These are phyloP conservation scores for Graphium colonna DNA, from an alignment of 2,888 invertebrate species.

Conservation along the genomic window DNA sequence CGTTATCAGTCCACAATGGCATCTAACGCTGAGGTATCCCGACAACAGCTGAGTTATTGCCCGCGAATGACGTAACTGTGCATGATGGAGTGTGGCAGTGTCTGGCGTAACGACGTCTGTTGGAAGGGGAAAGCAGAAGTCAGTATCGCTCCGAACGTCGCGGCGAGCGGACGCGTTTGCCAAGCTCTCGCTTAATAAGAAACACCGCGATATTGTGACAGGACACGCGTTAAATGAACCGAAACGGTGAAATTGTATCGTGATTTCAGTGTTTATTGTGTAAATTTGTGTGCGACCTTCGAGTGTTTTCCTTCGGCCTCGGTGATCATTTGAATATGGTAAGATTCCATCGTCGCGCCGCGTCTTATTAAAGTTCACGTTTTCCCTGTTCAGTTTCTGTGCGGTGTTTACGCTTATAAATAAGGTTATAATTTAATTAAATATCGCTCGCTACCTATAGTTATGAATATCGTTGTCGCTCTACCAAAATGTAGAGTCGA, in stretches of 20 bases:
- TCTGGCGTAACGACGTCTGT: constrained; percentile 18
- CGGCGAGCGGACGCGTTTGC: background rate
- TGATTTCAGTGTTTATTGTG: no score
- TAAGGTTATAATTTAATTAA: no score
- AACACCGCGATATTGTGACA: constrained; percentile 8
- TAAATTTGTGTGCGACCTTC: no score
- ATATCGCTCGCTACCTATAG: no score
- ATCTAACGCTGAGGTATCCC: background rate
- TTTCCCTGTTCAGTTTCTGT: no score
- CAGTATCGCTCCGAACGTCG: constrained; percentile 7
- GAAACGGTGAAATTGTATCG: background rate
- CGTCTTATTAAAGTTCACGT: no score
- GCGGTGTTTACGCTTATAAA: no score
- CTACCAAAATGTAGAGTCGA: no score
- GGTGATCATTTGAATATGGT: constrained; percentile 12
- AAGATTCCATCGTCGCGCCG: constrained; percentile 20
- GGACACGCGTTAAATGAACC: background rate
- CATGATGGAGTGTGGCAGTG: constrained; percentile 10
- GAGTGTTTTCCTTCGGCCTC: background rate
- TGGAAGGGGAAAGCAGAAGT: constrained; percentile 15
- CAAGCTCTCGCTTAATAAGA: no score
- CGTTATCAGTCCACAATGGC: constrained; percentile 1
- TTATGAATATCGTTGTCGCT: no score
- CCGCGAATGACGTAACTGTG: constrained; percentile 18
- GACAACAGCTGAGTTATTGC: constrained; percentile 14